Base-by-base conservation (phyloP, 2,888 invertebrate genomes). In the Synanthedon tipuliformis region DNA sequence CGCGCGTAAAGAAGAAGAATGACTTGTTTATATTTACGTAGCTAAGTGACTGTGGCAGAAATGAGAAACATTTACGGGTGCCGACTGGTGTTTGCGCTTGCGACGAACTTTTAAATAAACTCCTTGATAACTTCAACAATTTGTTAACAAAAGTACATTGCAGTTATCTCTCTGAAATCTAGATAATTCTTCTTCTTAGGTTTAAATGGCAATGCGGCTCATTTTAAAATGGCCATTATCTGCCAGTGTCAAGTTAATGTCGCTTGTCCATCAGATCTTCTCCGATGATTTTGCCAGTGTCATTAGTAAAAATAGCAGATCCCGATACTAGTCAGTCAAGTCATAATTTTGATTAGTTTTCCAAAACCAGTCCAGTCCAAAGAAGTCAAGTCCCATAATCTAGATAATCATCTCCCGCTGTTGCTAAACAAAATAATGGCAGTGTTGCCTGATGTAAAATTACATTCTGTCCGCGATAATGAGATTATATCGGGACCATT, bases 11-110 rank as follows among this genome's bases (percentile, higher is more conserved):
- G 78, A 79, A 79, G 79, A 80, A 75, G 75, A 74, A 81, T 81
- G 77, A 71, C 70, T 72, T 81, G 79, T 81, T 82, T 80, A 79
- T 80, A 75, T 80, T 79, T 80, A 75, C 78, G 74, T 71, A 75
- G 73, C 70, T 75, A 79, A 81, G 81, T 81, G 78, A 78, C 77
- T 69, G 61, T 64, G 69, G 66, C 64, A 72, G 67, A 69, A 75
- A 75, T 75, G 74, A 73, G 71, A 73, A 73, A 68, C 62, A 67
- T 68, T 62, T 65, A 15, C 45, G 45, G 23, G 34, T 34, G 34
- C 34, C 57, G 65, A 62, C 61, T 67, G 65, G 65, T 69, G 66
- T 72, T 73, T 63, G 63, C 61, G 65, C 63, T 60, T 60, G 61
- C 57, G 56, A 53, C 58, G 57, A 63, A 63, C 59, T 58, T 11